A percentile compares a stretch with the other conserved stretches of the same genome.
Evolutionary conservation across 2,113 vertebrate species (phyloP).

Genomic region (Lipophrys pholis): DNA sequence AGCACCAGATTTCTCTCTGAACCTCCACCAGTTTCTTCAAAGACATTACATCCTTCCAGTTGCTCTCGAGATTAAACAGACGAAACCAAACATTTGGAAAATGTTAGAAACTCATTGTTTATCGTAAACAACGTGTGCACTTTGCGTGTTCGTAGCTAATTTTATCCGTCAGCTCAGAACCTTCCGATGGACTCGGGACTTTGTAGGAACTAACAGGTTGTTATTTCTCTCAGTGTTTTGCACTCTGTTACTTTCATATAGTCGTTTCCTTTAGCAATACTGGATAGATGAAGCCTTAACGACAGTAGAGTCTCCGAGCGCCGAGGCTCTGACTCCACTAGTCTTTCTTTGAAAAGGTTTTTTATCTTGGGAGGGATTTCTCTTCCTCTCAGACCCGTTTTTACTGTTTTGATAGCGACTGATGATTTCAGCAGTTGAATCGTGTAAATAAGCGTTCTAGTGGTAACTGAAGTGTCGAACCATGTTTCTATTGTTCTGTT

Average conservation of each 20-base stretch:
- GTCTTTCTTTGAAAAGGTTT: conserved; percentile 66
- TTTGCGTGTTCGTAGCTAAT: conserved; percentile 74
- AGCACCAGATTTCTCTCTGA: conserved; percentile 36
- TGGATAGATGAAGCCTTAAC: conserved; percentile 83
- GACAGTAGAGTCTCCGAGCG: conserved; percentile 61
- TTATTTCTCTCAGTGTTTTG: conserved; percentile 73
- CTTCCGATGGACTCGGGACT: conserved; percentile 62
- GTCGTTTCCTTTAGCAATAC: conserved; percentile 81
- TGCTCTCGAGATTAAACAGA: conserved; percentile 80
- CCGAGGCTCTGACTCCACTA: conserved; percentile 29
- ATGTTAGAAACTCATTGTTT: conserved; percentile 36
- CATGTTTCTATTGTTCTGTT: conserved; percentile 64
- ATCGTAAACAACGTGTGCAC: conserved; percentile 64
- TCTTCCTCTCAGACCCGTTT: conserved; percentile 56
- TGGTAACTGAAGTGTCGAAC: conserved; percentile 66
- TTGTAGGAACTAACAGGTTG: conserved; percentile 52
- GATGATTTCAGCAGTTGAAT: conserved; percentile 58
- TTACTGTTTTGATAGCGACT: conserved; percentile 77
- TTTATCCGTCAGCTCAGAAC: conserved; percentile 53
- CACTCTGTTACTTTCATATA: conserved; percentile 64
- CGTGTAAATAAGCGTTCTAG: conserved; percentile 71
- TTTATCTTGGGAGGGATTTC: conserved; percentile 54
- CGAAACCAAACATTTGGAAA: conserved; percentile 80
- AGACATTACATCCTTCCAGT: conserved; percentile 71
- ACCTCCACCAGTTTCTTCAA: conserved; percentile 39